Evolutionary conservation across 2,113 vertebrate genomes (phyloP).

Genomic region (Nesoenas mayeri): DNA sequence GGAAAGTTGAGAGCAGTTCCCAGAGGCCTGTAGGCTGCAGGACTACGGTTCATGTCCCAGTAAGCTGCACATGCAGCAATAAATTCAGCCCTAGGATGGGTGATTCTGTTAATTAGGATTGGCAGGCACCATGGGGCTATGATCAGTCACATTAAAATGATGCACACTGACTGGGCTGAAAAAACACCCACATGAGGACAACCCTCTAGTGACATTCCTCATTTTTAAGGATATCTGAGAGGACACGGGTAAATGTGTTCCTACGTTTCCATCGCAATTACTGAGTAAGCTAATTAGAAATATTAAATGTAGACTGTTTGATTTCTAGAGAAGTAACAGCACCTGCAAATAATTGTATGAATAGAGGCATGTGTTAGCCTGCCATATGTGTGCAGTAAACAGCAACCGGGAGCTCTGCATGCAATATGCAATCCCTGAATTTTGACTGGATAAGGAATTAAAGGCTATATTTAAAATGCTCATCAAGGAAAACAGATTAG

Average conservation of each 20-base stretch:
- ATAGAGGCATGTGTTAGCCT: not conserved
- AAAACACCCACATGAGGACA: constrained; percentile 34
- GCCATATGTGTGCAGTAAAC: not conserved
- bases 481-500: not conserved
- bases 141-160: constrained; percentile 28
- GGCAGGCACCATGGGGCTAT: not conserved
- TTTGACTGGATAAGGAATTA: not conserved
- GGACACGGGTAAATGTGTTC: constrained; percentile 38
- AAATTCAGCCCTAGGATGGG: constrained; percentile 4
- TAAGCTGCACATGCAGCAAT: constrained; percentile 30
- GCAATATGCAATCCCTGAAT: not conserved
- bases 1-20: not conserved
- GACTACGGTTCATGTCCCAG: not conserved
- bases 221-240: constrained; percentile 28
- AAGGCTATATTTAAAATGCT: not conserved
- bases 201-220: constrained; percentile 9
- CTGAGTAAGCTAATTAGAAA: constrained; percentile 45
- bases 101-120: constrained; percentile 19
- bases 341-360: constrained; percentile 16
- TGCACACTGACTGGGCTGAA: constrained; percentile 37
- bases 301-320: constrained; percentile 17
- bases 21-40: not conserved
- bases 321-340: not conserved
- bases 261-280: constrained; percentile 26
- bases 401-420: not conserved